These are phyloP conservation scores for Rhaphigaster nebulosa DNA, from an alignment of 2,888 invertebrate species.

Conservation along the genomic window DNA sequence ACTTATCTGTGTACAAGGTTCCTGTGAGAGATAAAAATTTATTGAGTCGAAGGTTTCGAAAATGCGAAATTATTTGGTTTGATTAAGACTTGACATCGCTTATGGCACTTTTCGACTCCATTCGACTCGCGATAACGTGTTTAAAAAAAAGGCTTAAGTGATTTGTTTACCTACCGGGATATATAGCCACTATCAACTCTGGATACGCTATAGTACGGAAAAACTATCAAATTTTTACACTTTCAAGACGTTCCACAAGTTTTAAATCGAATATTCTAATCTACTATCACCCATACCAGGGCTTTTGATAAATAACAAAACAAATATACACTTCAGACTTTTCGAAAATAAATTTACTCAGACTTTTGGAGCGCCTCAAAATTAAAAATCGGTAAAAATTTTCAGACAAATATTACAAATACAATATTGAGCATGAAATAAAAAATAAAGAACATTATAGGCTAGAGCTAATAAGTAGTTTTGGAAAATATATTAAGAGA, in stretches of 20 bases:
- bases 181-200: background rate
- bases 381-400: constrained; percentile 24
- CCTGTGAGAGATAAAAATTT: constrained; percentile 17
- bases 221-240: constrained; percentile 16
- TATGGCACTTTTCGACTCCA: background rate
- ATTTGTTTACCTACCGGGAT: background rate
- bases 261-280: background rate
- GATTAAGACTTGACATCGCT: background rate
- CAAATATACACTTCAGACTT: background rate
- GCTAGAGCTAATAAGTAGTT: constrained; percentile 45
- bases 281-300: background rate
- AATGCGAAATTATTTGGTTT: constrained; percentile 20
- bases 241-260: constrained; percentile 48
- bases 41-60: background rate
- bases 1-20: constrained; percentile 16
- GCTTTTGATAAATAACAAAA: background rate
- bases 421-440: constrained; percentile 50
- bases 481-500: constrained; percentile 45
- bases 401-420: constrained; percentile 41
- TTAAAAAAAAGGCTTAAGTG: constrained; percentile 3
- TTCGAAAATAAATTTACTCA: constrained; percentile 45
- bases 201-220: constrained; percentile 26
- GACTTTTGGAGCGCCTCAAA: constrained; percentile 58
- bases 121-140: background rate
- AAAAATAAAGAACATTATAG: constrained; percentile 43